Base-by-base conservation (phyloP, 2,797 vertebrate species). In the Scomberomorus guttatus region DNA sequence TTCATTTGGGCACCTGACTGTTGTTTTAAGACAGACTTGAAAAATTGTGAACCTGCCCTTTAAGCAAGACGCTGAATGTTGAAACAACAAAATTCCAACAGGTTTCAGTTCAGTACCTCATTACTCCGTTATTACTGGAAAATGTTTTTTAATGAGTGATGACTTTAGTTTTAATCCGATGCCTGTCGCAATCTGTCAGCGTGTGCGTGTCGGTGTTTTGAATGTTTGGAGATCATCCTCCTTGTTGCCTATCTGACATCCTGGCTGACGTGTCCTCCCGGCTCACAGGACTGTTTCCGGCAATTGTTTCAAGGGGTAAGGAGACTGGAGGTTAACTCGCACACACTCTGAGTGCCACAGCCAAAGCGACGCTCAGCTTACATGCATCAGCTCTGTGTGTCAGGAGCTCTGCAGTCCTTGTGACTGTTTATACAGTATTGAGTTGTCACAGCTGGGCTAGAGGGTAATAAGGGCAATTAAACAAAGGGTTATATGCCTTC, bases 261-360 rank as follows among this genome's bases (percentile, higher is more conserved):
- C 92, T 91, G 91, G 80, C 72, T 73, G 57, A 83, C 32, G 72
- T 70, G 70, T 85, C 84, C 85, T 88, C 80, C 83, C 65, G 24
- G 80, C 65, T 82, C 74, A 29, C 77, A 48, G 84, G 32, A 5
- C 70, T 68, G 77, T 91, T 95, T 95, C 94, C 95, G 70, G 63
- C 77, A 57, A 94, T 95, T 95, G 94, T 96, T 94, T 69, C 13
- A 4, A 50, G 5, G 71, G 70, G n/a, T 88, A 71, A 69, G 62
- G 34, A 75, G 85, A 73, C 69, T 66, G 82, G 78, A 89, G 86
- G 89, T 82, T 79, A 79, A 54, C 59, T 32, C 6, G 24, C 67
- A 75, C 63, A 65, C 44, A 25, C 75, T 60, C 71, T 39, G 65
- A 58, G 71, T 18, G 57, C 37, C 46, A 29, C 5, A 3, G 56